These are phyloP conservation scores for Machimus atricapillus DNA, from an alignment of 2,888 invertebrate species.

Conservation along the genomic window DNA sequence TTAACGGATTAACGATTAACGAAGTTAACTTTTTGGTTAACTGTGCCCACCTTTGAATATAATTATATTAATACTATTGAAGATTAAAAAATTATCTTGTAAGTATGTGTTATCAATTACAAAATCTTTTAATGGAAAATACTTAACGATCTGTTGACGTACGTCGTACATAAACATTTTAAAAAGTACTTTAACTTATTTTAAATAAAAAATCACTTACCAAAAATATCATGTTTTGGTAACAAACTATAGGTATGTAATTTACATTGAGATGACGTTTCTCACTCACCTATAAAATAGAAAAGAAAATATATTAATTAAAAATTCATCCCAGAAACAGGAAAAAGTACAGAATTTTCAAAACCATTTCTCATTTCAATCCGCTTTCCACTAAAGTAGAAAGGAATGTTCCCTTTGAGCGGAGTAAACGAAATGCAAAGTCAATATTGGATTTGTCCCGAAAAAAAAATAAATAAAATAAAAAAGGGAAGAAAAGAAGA, in stretches of 20 bases:
- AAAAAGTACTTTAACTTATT: background rate
- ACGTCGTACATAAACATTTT: too few relatives aligned
- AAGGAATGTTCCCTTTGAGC: background rate
- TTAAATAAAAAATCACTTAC: background rate
- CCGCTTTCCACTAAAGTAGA: background rate
- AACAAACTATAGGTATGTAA: too few relatives aligned
- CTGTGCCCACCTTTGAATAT: too few relatives aligned
- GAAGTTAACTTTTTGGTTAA: too few relatives aligned
- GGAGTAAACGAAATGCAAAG: background rate
- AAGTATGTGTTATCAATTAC: too few relatives aligned
- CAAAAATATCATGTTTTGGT: background rate
- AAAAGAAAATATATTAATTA: background rate
- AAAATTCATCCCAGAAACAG: background rate
- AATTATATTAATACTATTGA: too few relatives aligned
- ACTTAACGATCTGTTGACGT: too few relatives aligned
- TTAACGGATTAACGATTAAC: too few relatives aligned
- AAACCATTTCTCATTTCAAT: background rate
- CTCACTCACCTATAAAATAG: background rate
- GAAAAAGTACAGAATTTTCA: background rate
- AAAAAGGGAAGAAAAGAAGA: background rate
- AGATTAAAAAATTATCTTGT: too few relatives aligned
- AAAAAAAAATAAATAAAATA: background rate
- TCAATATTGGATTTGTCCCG: background rate
- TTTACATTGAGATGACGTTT: background rate
- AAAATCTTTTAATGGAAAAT: background rate